Evolutionary conservation across 2,113 vertebrate genomes (phyloP), one percentile per base, ranked within the genome.

Genomic region (Fregata magnificens): DNA sequence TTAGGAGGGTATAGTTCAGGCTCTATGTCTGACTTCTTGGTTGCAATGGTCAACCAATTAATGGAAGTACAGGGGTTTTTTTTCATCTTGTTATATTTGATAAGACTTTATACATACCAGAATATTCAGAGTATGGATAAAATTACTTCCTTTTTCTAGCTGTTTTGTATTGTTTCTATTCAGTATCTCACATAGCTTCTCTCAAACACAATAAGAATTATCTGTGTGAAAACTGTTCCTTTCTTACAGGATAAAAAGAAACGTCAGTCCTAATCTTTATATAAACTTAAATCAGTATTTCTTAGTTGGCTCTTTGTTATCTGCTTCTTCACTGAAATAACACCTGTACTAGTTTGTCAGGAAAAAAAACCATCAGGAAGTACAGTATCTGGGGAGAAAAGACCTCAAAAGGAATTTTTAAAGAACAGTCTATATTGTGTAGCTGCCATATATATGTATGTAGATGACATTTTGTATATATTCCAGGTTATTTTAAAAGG

Each of bases 271-370:
- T 59, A 55, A 65, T 71, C 40, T 71, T 47, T 47, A 29, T 45
- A 84, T 42, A 70, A 53, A 52, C 31, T 31, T 29, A 45, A 74
- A 55, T 56, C 7, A 22, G 12, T 50, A 44, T 93, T 96, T 42
- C 52, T 73, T 85, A 53, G 25, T n/a, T 88, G 93, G 11, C 32
- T 66, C 42, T 95, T 93, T 93, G 47, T 83, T 84, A 63, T 50
- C 65, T 95, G 13, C 62, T 90, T 62, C 61, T 96, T 96, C 67
- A 91, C 73, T 84, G 82, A 90, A 70, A 90, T 84, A 69, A 87
- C 85, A 83, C 78, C 77, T 94, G 81, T 95, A 92, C 84, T 92
- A 88, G 44, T 44, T 65, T 26, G 42, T 49, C 36, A 78, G 28
- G 44, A 59, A 80, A 76, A 80, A 91, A 49, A 73, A 85, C n/a